These are phyloP conservation scores for Zaprionus nigranus DNA, from an alignment of 1,140 invertebrate species.

Conservation along the genomic window DNA sequence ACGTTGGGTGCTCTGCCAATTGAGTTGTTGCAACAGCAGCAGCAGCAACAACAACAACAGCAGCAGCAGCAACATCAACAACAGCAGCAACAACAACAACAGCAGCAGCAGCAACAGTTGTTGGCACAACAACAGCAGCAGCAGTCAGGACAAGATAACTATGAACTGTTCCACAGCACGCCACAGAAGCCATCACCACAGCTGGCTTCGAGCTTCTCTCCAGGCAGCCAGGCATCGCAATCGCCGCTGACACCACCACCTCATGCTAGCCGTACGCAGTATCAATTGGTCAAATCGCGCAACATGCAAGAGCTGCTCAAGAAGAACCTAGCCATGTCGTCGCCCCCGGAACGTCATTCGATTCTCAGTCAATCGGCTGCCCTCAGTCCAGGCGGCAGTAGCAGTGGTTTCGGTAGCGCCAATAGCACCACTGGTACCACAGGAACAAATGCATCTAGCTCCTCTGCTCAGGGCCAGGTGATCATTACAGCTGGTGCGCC, in stretches of 20 bases:
- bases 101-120: constrained; percentile 57
- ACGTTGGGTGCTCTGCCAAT: constrained; percentile 75
- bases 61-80: constrained; percentile 69
- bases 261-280: constrained; percentile 87
- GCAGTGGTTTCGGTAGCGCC: constrained; percentile 76
- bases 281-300: constrained; percentile 85
- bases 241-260: constrained; percentile 80
- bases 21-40: constrained; percentile 84
- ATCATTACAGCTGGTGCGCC: constrained; percentile 60
- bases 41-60: constrained; percentile 62
- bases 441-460: constrained; percentile 31
- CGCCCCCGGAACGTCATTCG: constrained; percentile 84
- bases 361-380: constrained; percentile 87
- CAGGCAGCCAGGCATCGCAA: constrained; percentile 84
- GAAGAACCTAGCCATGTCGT: constrained; percentile 85
- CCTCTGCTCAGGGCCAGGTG: constrained; percentile 67
- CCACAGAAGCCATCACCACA: constrained; percentile 78
- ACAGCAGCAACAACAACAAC: constrained; percentile 55
- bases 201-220: constrained; percentile 84
- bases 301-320: constrained; percentile 86
- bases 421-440: constrained; percentile 46
- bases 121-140: constrained; percentile 67
- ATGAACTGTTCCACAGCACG: constrained; percentile 84
- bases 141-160: constrained; percentile 69
- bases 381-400: constrained; percentile 74